Base-by-base conservation (phyloP, 2,113 vertebrate species). In the Anser cygnoides region DNA sequence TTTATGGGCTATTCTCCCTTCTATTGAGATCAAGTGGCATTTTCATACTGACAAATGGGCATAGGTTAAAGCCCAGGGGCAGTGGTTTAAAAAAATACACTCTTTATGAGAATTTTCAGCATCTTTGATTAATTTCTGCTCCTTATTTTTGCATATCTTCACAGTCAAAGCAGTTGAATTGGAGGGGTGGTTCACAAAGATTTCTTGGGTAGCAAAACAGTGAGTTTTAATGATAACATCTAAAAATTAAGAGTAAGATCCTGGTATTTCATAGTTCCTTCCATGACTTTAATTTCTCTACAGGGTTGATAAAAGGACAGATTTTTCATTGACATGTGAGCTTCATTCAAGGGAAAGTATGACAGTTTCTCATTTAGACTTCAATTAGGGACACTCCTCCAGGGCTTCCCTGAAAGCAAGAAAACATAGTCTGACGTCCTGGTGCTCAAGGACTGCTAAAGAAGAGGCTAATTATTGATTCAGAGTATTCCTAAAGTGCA, bases 11-110 rank as follows among this genome's bases (percentile, higher is more conserved):
- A 61, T 89, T 94, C 58, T 19, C 4, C n/a, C 83, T 92, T 65
- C 88, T 88, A 37, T 89, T 90, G 66, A 85, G 87, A 95, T 95
- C 81, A 83, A 94, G 84, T 77, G 74, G 31, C 66, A 83, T 95
- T 96, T 95, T 85, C 41, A 73, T 95, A 91, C 12, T 85, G 61
- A 75, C 87, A 91, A 94, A 72, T 86, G 71, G 84, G 44, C 84
- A 87, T 71, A 85, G 62, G 87, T 88, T 96, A 96, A 96, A 94
- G 92, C 52, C 54, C 61, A 89, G 54, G 52, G 62, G 84, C 71
- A 76, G 63, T 83, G 57, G 63, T 57, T 84, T 84, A 49, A 13
- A 22, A 87, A 96, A 84, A 93, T 13, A 94, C 68, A 89, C 37
- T 65, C 57, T 76, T 86, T 88, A 80, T 72, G 76, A 80, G 43